Evolutionary conservation across 1,140 invertebrate species (phyloP).

Genomic region (Ceratina calcarata): DNA sequence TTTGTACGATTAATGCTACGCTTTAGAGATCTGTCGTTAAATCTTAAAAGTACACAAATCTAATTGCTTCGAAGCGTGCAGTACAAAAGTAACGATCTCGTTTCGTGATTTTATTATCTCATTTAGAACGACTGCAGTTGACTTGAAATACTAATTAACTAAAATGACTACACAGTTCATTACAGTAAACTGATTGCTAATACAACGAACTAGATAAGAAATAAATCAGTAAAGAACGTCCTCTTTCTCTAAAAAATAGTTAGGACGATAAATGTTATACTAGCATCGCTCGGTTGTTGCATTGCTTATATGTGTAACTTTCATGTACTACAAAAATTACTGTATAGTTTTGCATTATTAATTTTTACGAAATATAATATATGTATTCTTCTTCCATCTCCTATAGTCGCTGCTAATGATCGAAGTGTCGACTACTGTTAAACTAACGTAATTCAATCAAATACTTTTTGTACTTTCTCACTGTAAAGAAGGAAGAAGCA

Average conservation of each 20-base stretch:
- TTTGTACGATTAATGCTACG: no score
- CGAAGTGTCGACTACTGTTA: background rate
- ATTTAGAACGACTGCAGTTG: no score
- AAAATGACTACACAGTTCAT: background rate
- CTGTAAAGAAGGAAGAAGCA: background rate
- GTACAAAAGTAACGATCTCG: conserved; percentile 8
- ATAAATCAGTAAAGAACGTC: background rate
- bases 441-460: background rate
- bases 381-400: background rate
- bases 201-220: background rate
- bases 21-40: background rate
- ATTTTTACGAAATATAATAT: conserved; percentile 7
- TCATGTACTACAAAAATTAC: conserved; percentile 1
- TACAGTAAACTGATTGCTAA: background rate
- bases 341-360: conserved; percentile 3
- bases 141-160: conserved; percentile 4
- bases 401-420: no score
- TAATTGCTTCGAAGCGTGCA: background rate
- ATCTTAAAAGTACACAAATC: background rate
- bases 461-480: background rate
- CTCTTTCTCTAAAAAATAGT: background rate
- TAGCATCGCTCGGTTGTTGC: background rate
- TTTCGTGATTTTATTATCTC: no score
- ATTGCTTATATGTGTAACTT: conserved; percentile 7
- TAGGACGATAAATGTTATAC: background rate